Evolutionary conservation across 2,888 invertebrate genomes (phyloP).

Genomic region (Scaptomyza parva): DNA sequence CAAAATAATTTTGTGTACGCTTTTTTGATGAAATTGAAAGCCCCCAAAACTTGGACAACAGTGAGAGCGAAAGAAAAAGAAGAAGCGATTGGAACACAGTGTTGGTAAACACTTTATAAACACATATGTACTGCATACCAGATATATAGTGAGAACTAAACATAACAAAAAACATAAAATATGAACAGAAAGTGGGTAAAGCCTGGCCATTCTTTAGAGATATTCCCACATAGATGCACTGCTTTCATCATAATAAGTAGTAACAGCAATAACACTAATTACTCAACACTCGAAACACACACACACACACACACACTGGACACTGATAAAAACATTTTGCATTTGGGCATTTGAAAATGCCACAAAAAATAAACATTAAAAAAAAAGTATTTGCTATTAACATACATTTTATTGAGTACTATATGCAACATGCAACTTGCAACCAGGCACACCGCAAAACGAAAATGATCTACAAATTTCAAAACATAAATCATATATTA

Average conservation of each 20-base stretch:
- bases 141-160: slow-evolving; percentile 39
- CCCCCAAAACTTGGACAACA: slow-evolving; percentile 16
- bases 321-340: slow-evolving; percentile 33
- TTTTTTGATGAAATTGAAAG: too few species aligned
- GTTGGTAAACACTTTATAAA: slow-evolving; percentile 44
- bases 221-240: slow-evolving; percentile 34
- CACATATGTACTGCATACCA: slow-evolving; percentile 45
- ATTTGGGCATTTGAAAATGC: slow-evolving; percentile 43
- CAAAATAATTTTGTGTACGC: slow-evolving; percentile 18
- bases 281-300: slow-evolving; percentile 6
- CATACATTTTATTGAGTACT: slow-evolving; percentile 28
- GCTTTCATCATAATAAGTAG: slow-evolving; percentile 48
- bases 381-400: slow-evolving; percentile 53
- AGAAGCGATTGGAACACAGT: slow-evolving; percentile 25
- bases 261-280: slow-evolving; percentile 17
- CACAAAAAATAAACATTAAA: slow-evolving; percentile 23
- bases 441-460: slow-evolving; percentile 62
- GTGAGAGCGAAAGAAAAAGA: background rate
- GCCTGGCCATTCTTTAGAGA: slow-evolving; percentile 34
- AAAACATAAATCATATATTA: slow-evolving; percentile 49
- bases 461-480: slow-evolving; percentile 69
- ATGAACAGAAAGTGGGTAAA: background rate
- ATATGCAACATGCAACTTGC: slow-evolving; percentile 54
- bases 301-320: slow-evolving; percentile 15
- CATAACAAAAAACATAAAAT: too few species aligned